phyloP scores from a whole-genome alignment of 2,888 invertebrate genomes.

The Sipha maydis region DNA sequence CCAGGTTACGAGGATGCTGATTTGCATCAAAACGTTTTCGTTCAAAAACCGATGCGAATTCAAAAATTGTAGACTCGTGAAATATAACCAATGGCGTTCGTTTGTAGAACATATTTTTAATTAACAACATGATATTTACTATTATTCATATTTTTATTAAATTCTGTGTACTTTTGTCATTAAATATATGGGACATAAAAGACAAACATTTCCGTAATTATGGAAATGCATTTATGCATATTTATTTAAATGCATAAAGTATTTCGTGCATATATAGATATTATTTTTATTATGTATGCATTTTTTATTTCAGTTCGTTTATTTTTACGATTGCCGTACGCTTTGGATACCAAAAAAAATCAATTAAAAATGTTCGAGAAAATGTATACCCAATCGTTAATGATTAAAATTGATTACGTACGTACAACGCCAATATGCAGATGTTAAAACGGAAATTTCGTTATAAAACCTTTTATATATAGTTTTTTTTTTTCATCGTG shows the following conservation, averaged over 20 bases:
- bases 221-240: slow-evolving; percentile 17
- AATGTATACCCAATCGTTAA: neutral
- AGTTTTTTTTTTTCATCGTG: neutral
- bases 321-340: neutral
- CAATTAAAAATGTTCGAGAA: neutral
- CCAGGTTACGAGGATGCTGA: too few species aligned
- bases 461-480: neutral
- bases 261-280: neutral
- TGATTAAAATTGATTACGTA: slow-evolving; percentile 12
- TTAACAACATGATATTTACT: too few species aligned
- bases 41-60: too few species aligned
- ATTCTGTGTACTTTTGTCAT: neutral
- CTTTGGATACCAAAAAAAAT: neutral
- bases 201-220: slow-evolving; percentile 15
- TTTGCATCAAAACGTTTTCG: too few species aligned
- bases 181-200: neutral
- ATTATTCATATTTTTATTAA: too few species aligned
- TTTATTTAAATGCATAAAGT: neutral
- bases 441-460: slow-evolving; percentile 5
- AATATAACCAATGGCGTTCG: too few species aligned
- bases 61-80: too few species aligned
- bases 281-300: neutral
- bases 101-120: too few species aligned
- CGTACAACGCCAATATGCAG: neutral
- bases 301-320: neutral